phyloP scores from a whole-genome alignment of 1,140 invertebrate genomes.

The Conus betulinus region DNA sequence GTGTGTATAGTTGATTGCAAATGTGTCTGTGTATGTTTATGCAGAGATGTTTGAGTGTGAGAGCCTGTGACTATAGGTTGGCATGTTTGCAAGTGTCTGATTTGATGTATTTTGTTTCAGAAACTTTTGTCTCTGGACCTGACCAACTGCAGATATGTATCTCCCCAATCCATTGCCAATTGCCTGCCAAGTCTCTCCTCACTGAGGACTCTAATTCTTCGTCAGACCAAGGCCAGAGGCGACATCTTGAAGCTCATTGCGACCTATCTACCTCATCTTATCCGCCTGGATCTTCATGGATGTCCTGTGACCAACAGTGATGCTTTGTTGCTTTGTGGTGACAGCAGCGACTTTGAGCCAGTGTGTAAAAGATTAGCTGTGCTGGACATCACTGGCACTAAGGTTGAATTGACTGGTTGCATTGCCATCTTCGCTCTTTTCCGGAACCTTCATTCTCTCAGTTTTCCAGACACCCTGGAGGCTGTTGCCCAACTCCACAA shows the following conservation, averaged over 20 bases:
- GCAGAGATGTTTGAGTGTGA: too few relatives aligned
- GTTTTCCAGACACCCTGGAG: slow-evolving; percentile 33
- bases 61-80: too few relatives aligned
- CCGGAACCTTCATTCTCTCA: slow-evolving; percentile 18
- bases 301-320: slow-evolving; percentile 36
- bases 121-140: slow-evolving; percentile 34
- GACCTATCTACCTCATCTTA: not conserved
- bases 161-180: slow-evolving; percentile 7
- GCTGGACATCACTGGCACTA: slow-evolving; percentile 40
- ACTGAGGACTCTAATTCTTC: not conserved
- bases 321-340: slow-evolving; percentile 24
- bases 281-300: slow-evolving; percentile 30
- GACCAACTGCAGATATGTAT: slow-evolving; percentile 26
- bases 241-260: slow-evolving; percentile 17
- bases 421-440: not conserved
- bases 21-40: too few relatives aligned
- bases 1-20: too few relatives aligned
- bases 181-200: slow-evolving; percentile 27
- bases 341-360: slow-evolving; percentile 11
- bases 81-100: not conserved
- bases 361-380: slow-evolving; percentile 18
- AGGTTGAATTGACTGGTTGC: slow-evolving; percentile 28
- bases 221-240: slow-evolving; percentile 29
- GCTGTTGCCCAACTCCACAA: slow-evolving; percentile 28
- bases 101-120: slow-evolving; percentile 23